Percentiles rank a stretch among this genome's conserved stretches.
Conservation (phyloP, 2,888 invertebrate genomes). For the Sacculina carcini region DNA sequence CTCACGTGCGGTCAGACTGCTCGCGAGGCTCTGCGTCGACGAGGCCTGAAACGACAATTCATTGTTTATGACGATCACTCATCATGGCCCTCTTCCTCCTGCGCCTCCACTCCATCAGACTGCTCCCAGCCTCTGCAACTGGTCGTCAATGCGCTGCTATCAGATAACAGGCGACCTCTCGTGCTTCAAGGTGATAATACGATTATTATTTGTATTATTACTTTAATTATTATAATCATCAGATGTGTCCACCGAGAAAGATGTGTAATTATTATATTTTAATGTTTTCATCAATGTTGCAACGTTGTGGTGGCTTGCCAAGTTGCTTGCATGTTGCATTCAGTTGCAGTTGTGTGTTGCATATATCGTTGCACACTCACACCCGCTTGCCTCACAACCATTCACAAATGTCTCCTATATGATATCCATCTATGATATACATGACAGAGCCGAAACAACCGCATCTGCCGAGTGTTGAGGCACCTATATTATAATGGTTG, state of each 20-base stretch:
- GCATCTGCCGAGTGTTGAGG: no score
- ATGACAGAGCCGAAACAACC: neutral
- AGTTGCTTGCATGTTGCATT: no score
- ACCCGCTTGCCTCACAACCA: no score
- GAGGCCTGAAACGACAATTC: conserved; percentile 31
- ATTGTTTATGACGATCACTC: conserved; percentile 42
- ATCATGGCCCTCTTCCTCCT: conserved; percentile 30
- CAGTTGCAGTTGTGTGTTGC: no score
- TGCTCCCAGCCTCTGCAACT: conserved; percentile 33
- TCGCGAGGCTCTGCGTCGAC: conserved; percentile 31
- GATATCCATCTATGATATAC: no score
- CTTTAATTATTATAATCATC: no score
- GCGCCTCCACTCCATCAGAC: conserved; percentile 22
- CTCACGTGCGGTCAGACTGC: conserved; percentile 34
- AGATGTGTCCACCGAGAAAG: no score
- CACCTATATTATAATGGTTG: no score
- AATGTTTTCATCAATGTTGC: neutral
- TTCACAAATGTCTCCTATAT: no score
- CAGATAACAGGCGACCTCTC: conserved; percentile 36
- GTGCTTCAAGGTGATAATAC: conserved; percentile 41
- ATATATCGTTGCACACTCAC: no score
- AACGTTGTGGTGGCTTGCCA: no score
- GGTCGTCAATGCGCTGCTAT: conserved; percentile 35
- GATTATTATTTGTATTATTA: no score
- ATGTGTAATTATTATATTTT: neutral